Evolutionary conservation across 2,113 vertebrate species (phyloP).

Genomic region (Amphiprion ocellaris): DNA sequence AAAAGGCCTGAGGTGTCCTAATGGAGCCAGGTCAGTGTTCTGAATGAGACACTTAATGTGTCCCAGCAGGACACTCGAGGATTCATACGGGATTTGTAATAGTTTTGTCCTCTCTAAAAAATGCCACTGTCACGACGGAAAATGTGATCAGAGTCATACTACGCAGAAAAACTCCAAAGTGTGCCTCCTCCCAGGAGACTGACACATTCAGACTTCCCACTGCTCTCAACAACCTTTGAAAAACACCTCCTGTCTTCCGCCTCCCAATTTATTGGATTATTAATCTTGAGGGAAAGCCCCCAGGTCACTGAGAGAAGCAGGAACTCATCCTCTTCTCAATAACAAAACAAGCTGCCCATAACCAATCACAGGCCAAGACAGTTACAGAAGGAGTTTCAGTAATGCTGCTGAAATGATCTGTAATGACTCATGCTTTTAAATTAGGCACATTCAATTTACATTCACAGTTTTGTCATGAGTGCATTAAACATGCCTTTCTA

Average conservation of each 20-base stretch:
- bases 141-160: constrained; percentile 23
- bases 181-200: constrained; percentile 53
- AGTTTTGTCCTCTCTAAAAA: not conserved
- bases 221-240: constrained; percentile 26
- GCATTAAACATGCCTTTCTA: constrained; percentile 57
- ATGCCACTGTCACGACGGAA: constrained; percentile 14
- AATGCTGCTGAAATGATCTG: constrained; percentile 18
- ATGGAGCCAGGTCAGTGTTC: constrained; percentile 24
- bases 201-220: constrained; percentile 32
- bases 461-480: constrained; percentile 26
- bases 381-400: constrained; percentile 13
- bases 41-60: constrained; percentile 15
- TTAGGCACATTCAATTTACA: constrained; percentile 50
- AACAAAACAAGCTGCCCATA: constrained; percentile 30
- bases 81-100: not conserved
- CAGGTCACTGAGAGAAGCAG: constrained; percentile 40
- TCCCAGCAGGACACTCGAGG: not conserved
- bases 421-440: constrained; percentile 54
- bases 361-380: constrained; percentile 31
- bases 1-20: constrained; percentile 22
- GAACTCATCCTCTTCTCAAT: constrained; percentile 28
- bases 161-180: constrained; percentile 44
- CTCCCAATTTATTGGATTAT: constrained; percentile 32
- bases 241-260: constrained; percentile 28
- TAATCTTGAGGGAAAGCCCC: constrained; percentile 27